Evolutionary conservation across 2,888 invertebrate genomes (phyloP).

Genomic region (Dryocosmus kuriphilus): DNA sequence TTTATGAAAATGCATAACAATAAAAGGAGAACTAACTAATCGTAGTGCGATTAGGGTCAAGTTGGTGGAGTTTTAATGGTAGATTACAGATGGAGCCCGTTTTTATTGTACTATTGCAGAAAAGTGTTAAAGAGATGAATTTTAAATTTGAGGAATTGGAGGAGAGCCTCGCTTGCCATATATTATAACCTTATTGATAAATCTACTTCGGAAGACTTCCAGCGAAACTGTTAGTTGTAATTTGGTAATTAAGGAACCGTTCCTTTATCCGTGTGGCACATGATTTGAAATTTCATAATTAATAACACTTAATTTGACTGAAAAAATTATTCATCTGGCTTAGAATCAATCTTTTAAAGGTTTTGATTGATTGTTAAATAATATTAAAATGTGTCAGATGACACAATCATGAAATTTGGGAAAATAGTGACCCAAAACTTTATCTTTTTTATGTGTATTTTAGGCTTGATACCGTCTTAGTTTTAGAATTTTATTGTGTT

Average conservation of each 20-base stretch:
- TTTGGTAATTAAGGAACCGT: conserved; percentile 35
- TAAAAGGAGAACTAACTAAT: not conserved
- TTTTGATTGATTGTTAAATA: too few species aligned
- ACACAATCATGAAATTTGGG: not conserved
- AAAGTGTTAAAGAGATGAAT: conserved; percentile 60
- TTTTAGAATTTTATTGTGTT: not conserved
- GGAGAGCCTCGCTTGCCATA: conserved; percentile 70
- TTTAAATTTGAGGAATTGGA: conserved; percentile 66
- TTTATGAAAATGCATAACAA: conserved; percentile 11
- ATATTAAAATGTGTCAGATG: not conserved
- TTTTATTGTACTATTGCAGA: conserved; percentile 63
- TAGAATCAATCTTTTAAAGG: too few species aligned
- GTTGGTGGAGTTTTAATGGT: conserved; percentile 58
- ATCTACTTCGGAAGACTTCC: conserved; percentile 53
- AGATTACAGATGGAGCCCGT: conserved; percentile 55
- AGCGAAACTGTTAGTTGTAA: conserved; percentile 53
- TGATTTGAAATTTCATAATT: conserved; percentile 2
- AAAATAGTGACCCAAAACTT: not conserved
- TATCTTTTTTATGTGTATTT: not conserved
- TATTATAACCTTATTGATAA: conserved; percentile 48
- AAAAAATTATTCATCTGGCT: too few species aligned
- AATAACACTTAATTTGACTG: not conserved
- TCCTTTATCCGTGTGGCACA: conserved; percentile 4
- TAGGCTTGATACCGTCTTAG: not conserved
- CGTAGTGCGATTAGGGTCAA: not conserved